These are phyloP conservation scores for Decapterus maruadsi DNA, from an alignment of 2,797 vertebrate species.

Conservation along the genomic window DNA sequence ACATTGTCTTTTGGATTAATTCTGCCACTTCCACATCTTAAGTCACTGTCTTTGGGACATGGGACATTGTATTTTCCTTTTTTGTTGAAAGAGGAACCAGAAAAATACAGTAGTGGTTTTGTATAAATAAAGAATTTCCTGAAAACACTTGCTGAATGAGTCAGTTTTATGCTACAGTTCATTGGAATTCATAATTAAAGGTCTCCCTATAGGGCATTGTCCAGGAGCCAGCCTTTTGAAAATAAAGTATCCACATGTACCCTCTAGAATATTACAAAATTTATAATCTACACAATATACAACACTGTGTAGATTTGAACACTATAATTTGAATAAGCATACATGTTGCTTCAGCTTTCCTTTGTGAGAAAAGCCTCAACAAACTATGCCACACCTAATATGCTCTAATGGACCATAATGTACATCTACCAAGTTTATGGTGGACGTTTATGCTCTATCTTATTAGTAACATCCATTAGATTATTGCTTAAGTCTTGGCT, in stretches of 20 bases:
- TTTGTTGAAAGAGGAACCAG: too few species aligned
- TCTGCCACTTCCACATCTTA: too few species aligned
- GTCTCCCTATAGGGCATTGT: background rate
- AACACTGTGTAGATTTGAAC: too few species aligned
- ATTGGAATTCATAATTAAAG: background rate
- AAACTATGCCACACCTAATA: slow-evolving; percentile 5
- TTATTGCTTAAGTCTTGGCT: slow-evolving; percentile 55
- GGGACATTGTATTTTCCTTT: too few species aligned
- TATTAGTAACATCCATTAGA: slow-evolving; percentile 61
- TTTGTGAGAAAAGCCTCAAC: background rate
- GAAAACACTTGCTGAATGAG: too few species aligned
- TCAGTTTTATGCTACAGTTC: background rate
- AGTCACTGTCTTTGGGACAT: too few species aligned
- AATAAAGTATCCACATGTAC: too few species aligned
- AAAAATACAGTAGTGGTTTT: too few species aligned
- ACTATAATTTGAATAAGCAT: background rate
- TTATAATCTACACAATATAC: background rate
- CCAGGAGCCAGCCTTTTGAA: too few species aligned
- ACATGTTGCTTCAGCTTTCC: background rate
- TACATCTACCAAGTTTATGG: slow-evolving; percentile 13
- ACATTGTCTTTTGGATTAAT: too few species aligned
- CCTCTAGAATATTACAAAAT: background rate
- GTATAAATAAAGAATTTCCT: too few species aligned
- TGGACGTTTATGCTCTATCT: slow-evolving; percentile 25
- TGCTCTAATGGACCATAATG: slow-evolving; percentile 9